Conservation (phyloP, 2,113 vertebrate species). For the Microtus montanus region DNA sequence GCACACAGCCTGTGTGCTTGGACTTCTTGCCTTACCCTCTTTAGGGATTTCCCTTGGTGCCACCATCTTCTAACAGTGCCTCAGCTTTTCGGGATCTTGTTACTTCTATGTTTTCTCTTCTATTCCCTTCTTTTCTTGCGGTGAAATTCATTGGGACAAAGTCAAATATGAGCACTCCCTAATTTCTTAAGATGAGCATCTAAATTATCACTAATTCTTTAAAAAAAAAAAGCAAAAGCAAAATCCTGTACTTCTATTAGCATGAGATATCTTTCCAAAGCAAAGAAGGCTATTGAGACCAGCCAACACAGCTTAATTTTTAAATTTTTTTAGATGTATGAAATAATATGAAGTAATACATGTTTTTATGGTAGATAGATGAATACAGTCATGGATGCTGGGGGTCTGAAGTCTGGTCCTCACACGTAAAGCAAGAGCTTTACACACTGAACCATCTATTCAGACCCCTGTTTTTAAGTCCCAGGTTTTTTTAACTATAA, state of each 20-base stretch:
- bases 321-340: not conserved
- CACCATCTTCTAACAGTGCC: fast-evolving
- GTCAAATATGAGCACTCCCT: not conserved
- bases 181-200: not conserved
- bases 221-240: not conserved
- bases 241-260: not conserved
- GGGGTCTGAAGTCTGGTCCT: not conserved
- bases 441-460: not conserved
- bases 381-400: not conserved
- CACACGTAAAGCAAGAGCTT: not conserved
- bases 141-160: not conserved
- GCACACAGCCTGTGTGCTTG: fast-evolving
- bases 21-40: not conserved
- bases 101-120: not conserved
- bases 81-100: not conserved
- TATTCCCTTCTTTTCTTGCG: not conserved
- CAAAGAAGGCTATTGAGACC: not conserved
- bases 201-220: not conserved
- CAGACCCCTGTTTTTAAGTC: not conserved
- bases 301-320: not conserved
- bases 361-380: not conserved
- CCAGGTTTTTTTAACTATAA: not conserved
- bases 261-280: not conserved
- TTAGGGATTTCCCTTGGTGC: not conserved
- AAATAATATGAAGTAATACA: not conserved